Percentiles rank a stretch among this genome's conserved stretches.
Evolutionary conservation across 2,113 vertebrate species (phyloP).

Genomic region (Porphyrio hochstetteri): DNA sequence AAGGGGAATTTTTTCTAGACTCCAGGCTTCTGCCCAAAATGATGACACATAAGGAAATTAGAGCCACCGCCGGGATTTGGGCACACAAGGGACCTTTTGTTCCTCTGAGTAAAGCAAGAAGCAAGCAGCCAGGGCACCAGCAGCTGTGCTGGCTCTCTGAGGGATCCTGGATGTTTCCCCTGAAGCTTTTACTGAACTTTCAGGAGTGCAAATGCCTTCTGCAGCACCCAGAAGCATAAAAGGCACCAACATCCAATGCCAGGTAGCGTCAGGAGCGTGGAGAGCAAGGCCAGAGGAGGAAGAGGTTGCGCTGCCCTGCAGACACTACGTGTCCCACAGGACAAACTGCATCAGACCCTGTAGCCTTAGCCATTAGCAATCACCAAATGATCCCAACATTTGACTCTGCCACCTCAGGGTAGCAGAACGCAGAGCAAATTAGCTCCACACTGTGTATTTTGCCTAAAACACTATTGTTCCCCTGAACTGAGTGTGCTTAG

Average conservation of each 20-base stretch:
- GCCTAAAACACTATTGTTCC: neutral
- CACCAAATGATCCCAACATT: neutral
- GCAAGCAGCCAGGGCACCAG: neutral
- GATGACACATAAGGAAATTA: neutral
- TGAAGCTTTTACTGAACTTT: neutral
- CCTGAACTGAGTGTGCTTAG: fast-evolving
- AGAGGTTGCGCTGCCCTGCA: neutral
- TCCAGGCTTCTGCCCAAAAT: neutral
- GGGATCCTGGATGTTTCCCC: neutral
- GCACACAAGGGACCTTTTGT: slow-evolving; percentile 23
- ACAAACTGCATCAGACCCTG: fast-evolving
- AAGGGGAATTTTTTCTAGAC: neutral
- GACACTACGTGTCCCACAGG: neutral
- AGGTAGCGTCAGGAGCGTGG: neutral
- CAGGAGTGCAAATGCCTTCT: neutral
- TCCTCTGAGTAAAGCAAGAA: neutral
- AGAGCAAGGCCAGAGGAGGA: neutral
- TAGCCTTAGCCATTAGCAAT: too few relatives aligned
- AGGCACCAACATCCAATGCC: neutral
- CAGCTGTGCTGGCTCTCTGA: fast-evolving
- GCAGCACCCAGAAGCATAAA: neutral
- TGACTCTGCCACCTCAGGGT: fast-evolving
- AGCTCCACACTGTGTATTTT: neutral
- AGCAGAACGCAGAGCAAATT: neutral
- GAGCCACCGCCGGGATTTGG: neutral